phyloP scores from a whole-genome alignment of 1,140 invertebrate genomes.

The Anadara kagoshimensis region DNA sequence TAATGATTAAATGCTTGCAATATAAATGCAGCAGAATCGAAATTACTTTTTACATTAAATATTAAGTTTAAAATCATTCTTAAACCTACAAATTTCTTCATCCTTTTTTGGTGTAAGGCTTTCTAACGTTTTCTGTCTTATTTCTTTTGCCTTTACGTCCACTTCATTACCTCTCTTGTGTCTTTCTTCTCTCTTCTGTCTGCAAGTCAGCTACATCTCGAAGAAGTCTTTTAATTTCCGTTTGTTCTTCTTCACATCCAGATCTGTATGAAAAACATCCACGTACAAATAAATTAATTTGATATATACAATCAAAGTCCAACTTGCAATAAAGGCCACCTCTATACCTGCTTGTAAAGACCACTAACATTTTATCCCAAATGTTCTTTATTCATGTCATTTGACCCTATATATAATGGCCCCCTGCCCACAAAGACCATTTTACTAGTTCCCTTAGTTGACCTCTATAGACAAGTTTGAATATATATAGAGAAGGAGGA shows the following conservation, averaged over 20 bases:
- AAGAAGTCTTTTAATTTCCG: neutral
- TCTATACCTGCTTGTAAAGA: too few relatives aligned
- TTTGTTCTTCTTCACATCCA: conserved; percentile 3
- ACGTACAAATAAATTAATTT: too few relatives aligned
- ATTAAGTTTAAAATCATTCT: neutral
- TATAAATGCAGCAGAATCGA: neutral
- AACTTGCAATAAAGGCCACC: too few relatives aligned
- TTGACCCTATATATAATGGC: too few relatives aligned
- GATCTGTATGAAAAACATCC: neutral
- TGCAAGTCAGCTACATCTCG: neutral
- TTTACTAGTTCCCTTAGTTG: too few relatives aligned
- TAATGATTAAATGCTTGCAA: neutral
- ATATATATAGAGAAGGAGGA: too few relatives aligned
- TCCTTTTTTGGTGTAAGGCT: neutral
- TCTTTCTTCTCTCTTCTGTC: neutral
- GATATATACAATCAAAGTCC: too few relatives aligned
- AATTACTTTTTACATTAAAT: neutral
- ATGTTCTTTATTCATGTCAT: too few relatives aligned
- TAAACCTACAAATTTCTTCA: neutral
- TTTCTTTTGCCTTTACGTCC: neutral
- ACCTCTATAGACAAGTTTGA: too few relatives aligned
- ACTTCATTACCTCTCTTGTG: neutral
- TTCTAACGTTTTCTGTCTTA: neutral
- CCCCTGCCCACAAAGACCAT: too few relatives aligned
- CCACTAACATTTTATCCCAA: too few relatives aligned